A percentile compares a stretch with the other conserved stretches of the same genome.
Conservation (phyloP, 1,140 invertebrate genomes). For the Drosophila gunungcola region DNA sequence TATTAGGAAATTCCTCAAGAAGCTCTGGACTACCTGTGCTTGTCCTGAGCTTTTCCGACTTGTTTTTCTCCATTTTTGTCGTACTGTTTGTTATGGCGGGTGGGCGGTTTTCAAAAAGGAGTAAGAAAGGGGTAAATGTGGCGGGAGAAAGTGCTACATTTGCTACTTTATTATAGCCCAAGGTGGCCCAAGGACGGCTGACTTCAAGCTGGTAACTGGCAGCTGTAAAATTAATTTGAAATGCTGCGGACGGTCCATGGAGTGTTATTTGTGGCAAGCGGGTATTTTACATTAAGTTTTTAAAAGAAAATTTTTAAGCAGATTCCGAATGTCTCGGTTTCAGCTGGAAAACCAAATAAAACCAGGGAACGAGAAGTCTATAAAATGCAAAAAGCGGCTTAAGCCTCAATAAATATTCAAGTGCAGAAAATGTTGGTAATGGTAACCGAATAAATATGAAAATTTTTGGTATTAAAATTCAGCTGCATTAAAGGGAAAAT, state of each 20-base stretch:
- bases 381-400: constrained; percentile 38
- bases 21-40: constrained; percentile 16
- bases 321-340: constrained; percentile 26
- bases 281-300: constrained; percentile 67
- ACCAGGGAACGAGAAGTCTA: not conserved
- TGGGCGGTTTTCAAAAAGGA: not conserved
- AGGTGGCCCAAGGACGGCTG: constrained; percentile 43
- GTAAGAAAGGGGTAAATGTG: not conserved
- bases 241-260: constrained; percentile 40
- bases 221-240: constrained; percentile 80
- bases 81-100: constrained; percentile 26
- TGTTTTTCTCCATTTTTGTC: constrained; percentile 15
- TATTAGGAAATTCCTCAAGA: constrained; percentile 45
- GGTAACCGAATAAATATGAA: constrained; percentile 30
- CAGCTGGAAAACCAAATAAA: constrained; percentile 21
- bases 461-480: constrained; percentile 19
- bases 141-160: constrained; percentile 58
- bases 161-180: constrained; percentile 74
- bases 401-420: constrained; percentile 53
- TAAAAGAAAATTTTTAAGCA: constrained; percentile 56
- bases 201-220: constrained; percentile 45
- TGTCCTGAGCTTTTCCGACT: constrained; percentile 3
- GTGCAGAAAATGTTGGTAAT: constrained; percentile 26
- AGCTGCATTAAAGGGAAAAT: not conserved
- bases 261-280: constrained; percentile 12